These are phyloP conservation scores for Chrosomus eos DNA, from an alignment of 2,797 vertebrate genomes.

Conservation along the genomic window DNA sequence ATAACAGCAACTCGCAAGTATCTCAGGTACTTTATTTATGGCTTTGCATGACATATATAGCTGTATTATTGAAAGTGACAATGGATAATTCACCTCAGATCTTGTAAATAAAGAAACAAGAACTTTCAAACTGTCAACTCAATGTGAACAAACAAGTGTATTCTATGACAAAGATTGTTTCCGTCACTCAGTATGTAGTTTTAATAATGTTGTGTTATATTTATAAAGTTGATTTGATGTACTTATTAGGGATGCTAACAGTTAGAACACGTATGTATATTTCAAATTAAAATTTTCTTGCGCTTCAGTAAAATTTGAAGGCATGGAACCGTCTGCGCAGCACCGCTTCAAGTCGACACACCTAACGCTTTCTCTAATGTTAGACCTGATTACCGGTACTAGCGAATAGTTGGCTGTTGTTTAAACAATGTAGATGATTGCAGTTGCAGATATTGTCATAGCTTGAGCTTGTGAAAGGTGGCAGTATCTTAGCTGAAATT, in stretches of 20 bases:
- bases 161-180: too few species aligned
- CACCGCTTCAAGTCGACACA: background rate
- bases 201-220: background rate
- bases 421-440: background rate
- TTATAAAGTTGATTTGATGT: background rate
- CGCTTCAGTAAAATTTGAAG: background rate
- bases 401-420: background rate
- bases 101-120: background rate
- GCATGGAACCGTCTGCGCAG: background rate
- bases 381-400: too few species aligned
- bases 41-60: background rate
- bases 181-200: background rate
- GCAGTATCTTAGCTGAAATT: conserved; percentile 72
- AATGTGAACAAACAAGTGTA: background rate
- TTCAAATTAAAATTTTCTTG: background rate
- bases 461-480: conserved; percentile 42
- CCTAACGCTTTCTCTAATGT: background rate
- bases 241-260: background rate
- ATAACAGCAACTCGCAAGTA: background rate
- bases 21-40: background rate
- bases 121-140: background rate
- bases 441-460: background rate
- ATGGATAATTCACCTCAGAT: background rate
- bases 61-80: background rate
- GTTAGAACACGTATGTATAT: background rate